Base-by-base conservation (phyloP, 2,888 invertebrate genomes). In the Marasmarcha lunaedactyla region DNA sequence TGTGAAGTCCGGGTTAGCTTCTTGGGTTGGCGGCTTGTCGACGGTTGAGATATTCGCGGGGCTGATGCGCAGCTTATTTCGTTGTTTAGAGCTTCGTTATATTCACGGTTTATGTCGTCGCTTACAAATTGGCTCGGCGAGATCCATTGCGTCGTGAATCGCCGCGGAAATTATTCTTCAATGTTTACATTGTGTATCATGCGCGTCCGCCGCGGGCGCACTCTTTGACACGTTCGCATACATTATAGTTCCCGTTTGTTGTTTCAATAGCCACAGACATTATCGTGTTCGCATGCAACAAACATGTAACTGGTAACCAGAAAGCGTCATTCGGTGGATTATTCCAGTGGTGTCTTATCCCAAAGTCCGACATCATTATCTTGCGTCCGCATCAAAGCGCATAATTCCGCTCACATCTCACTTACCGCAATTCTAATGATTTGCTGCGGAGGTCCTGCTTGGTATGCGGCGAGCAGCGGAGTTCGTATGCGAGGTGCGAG, bases 21-120 rank as follows among this genome's bases (percentile, higher is more conserved):
- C 70, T 67, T 69, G 71, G 71, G 68, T 68, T 72, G 72, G 72
- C 72, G 60, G 65, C 65, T 64, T 72, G 79, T 78, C 79, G 73
- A 57, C 57, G 57, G 58, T 56, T 71, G 73, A 77, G 71, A 76
- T 76, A 79, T 67, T 71, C 62, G 65, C 67, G 60, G 55, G 59
- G 54, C 58, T 67, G 72, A 71, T 68, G 62, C 56, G 51, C 59
- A n/a, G n/a, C 58, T 59, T 63, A 64, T 64, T 59, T 68, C 68
- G 70, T 78, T 74, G 77, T 76, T 78, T 79, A 78, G 79, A 59
- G 58, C 72, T 77, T 81, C 78, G 79, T 81, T 81, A 78, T 71
- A 65, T 59, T 52, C 58, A 63, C 67, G 59, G 67, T 72, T 73
- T 72, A 77, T 74, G 78, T 74, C 72, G 65, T 54, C 60, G 63